Conservation (phyloP, 2,797 vertebrate genomes). For the Lepilemur ruficaudatus region DNA sequence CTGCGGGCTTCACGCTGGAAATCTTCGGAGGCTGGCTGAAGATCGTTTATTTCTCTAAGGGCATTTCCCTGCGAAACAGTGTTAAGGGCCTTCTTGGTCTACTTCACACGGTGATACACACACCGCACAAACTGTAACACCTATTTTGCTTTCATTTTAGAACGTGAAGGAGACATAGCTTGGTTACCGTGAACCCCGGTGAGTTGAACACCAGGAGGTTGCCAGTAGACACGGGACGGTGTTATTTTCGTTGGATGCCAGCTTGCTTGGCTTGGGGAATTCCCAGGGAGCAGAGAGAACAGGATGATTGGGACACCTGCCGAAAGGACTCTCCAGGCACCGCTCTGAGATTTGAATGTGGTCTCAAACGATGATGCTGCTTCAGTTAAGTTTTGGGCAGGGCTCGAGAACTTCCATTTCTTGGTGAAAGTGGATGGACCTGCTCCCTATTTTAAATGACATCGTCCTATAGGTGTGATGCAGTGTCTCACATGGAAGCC, state of each 20-base stretch:
- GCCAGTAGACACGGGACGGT: no score
- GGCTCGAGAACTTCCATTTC: neutral
- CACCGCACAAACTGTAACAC: neutral
- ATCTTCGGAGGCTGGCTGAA: no score
- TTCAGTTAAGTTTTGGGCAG: neutral
- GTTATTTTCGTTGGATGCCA: neutral
- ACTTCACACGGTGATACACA: neutral
- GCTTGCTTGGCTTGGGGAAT: neutral
- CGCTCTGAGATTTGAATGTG: neutral
- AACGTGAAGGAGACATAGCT: neutral
- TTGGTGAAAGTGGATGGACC: no score
- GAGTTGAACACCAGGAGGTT: no score
- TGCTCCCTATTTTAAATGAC: neutral
- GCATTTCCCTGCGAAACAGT: no score
- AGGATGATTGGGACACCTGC: no score
- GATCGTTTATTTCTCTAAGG: neutral
- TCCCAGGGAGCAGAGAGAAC: no score
- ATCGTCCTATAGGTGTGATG: neutral
- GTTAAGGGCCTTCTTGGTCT: neutral
- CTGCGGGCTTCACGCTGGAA: rapidly evolving
- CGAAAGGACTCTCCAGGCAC: rapidly evolving
- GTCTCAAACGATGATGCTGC: neutral
- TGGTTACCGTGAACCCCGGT: no score
- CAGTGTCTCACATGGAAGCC: neutral
- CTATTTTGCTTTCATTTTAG: neutral